A percentile compares a stretch with the other conserved stretches of the same genome.
Conservation (phyloP, 2,888 invertebrate species). For the Escarpia spicata region DNA sequence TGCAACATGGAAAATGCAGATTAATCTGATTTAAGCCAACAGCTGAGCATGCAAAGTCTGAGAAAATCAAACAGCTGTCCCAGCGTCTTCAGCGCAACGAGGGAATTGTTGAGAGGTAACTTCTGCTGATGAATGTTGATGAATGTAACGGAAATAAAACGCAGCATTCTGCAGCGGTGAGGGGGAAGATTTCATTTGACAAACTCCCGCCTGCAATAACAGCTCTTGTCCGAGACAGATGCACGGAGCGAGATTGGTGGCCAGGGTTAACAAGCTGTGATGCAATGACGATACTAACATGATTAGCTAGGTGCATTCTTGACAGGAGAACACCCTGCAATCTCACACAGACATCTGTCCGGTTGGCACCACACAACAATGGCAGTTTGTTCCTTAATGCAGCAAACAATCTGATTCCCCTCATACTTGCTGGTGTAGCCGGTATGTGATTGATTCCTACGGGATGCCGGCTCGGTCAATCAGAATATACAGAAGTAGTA, state of each 20-base stretch:
- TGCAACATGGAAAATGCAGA: constrained; percentile 3
- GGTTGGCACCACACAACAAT: neutral
- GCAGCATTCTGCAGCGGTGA: neutral
- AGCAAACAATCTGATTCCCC: neutral
- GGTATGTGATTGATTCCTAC: neutral
- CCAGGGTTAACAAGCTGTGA: neutral
- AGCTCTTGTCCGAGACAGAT: neutral
- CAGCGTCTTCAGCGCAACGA: neutral
- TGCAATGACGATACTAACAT: neutral
- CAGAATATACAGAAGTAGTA: neutral
- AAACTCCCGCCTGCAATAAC: neutral
- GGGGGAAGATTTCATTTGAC: constrained; percentile 10
- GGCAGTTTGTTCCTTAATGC: neutral
- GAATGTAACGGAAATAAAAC: constrained; percentile 16
- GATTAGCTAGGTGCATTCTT: neutral
- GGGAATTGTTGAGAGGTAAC: constrained; percentile 16
- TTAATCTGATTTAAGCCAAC: neutral
- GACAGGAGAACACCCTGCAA: neutral
- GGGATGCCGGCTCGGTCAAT: neutral
- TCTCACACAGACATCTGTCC: neutral
- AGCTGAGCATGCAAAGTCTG: neutral
- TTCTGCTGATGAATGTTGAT: constrained; percentile 6
- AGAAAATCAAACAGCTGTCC: constrained; percentile 3
- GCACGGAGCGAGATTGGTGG: neutral
- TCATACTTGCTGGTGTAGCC: neutral